Base-by-base conservation (phyloP, 2,113 vertebrate genomes). In the Lasiurus cinereus region DNA sequence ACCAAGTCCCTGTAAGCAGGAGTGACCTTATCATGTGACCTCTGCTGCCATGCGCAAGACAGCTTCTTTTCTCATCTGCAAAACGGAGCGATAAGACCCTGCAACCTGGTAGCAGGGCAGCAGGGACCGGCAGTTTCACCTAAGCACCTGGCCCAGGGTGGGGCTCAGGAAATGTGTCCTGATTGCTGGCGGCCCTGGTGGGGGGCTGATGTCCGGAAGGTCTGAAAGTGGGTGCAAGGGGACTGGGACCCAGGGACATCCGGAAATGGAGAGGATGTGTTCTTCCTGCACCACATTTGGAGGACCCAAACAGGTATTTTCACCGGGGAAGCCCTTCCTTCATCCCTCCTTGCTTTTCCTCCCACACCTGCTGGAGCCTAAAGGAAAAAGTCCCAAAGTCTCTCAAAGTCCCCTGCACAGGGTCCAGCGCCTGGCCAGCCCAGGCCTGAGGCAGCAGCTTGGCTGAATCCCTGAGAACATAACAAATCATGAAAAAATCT, bases 161-260 rank as follows among this genome's bases (percentile, higher is more conserved):
- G 36, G 67, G 46, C 80, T 72, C 29, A 15, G 39, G 36, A 62
- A 79, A 27, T 3, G 16, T 16, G 18, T 36, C 48, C 76, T 33
- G n/a, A 15, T 4, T 4, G 0, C 88, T 24, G 24, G 66, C 0
- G 22, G 54, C 62, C 5, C 0, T 16, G 48, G 62, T 5, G 4
- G 78, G 50, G 16, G 31, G 27, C 82, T 29, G 52, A 50, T 8
- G 36, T n/a, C 67, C 18, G 22, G 9, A 2, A 18, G 33, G 33
- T 29, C 19, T n/a, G 5, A 22, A 46, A 7, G 62, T 3, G 18
- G 27, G 29, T 2, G 3, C 39, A 13, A 27, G 13, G 39, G n/a
- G 15, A 48, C 52, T 4, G 46, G 18, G 46, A 24, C 24, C 16
- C 66, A 48, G 48, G 4, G 52, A 3, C 48, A 43, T 8, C 69